Conservation (phyloP, 2,113 vertebrate species). For the Engraulis encrasicolus region DNA sequence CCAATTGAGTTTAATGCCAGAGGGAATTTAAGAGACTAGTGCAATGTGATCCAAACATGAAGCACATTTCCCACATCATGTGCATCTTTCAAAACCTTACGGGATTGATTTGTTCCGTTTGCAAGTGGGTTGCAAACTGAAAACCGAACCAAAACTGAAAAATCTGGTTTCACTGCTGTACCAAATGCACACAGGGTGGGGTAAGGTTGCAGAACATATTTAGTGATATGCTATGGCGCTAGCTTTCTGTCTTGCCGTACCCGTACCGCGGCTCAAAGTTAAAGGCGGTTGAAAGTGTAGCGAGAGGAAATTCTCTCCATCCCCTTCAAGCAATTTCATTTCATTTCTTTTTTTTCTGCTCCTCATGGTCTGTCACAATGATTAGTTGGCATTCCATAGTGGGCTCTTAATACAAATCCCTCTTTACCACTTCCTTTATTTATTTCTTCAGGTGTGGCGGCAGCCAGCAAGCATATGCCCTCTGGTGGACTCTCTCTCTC, state of each 20-base stretch:
- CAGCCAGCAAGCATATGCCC: neutral
- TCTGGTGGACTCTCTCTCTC: neutral
- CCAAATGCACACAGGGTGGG: neutral
- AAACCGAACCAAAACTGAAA: too few relatives aligned
- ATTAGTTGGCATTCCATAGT: neutral
- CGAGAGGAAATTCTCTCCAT: constrained; percentile 4
- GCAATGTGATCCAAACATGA: neutral
- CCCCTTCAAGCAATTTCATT: neutral
- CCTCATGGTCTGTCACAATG: neutral
- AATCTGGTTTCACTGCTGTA: too few relatives aligned
- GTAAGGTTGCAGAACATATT: neutral
- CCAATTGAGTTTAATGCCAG: neutral
- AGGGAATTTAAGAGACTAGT: neutral
- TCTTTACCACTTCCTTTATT: neutral
- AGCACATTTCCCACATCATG: neutral
- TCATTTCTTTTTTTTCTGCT: neutral
- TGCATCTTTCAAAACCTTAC: neutral
- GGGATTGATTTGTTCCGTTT: neutral
- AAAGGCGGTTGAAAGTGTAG: neutral
- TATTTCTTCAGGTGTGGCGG: neutral
- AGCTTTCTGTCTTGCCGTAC: neutral
- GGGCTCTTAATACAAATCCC: neutral
- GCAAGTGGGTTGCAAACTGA: neutral
- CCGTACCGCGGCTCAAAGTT: neutral
- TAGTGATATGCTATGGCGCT: neutral